Evolutionary conservation across 2,113 vertebrate genomes (phyloP), one percentile per base, ranked within the genome.

Genomic region (Dryoscopus gambensis): DNA sequence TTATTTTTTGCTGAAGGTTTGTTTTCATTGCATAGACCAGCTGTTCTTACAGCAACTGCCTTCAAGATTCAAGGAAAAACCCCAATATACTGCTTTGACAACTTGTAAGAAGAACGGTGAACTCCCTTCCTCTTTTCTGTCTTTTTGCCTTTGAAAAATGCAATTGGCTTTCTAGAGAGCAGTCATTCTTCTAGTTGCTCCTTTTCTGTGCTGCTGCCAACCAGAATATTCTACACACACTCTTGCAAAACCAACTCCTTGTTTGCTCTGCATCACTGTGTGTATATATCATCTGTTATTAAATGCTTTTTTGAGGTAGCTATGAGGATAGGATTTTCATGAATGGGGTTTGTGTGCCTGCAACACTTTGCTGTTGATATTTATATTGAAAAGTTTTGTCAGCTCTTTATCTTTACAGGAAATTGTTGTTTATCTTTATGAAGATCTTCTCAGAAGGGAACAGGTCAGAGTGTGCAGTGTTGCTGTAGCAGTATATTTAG

Each of bases 401-500:
- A 73, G 35, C 37, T 75, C 23, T 77, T 76, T 37, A n/a, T 64
- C 64, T 91, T 60, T 30, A 64, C 37, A 73, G 65, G 49, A 78
- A 70, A 40, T 44, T 37, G 37, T 49, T 76, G 23, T n/a, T 85
- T 68, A 37, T 76, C 33, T 80, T 77, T 22, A 7, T n/a, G 35
- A 68, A 83, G 22, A 3, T 50, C 50, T 60, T 70, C 15, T 86
- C 7, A 13, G 28, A 87, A 77, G 40, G 65, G 46, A 59, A 4
- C 9, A 9, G 42, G 19, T 68, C 25, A 37, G 40, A 53, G 47
- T 18, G 52, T 80, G 87, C 21, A 30, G 50, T 24, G 65, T 63
- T 95, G 71, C 55, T 98, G 97, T 85, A 96, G 94, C 46, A 71
- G 50, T 94, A 6, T 49, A 11, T 84, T 83, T 87, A 86, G 81